Percentiles rank a stretch among this genome's conserved stretches.
These are phyloP conservation scores for Drosophila neocordata DNA, from an alignment of 1,140 invertebrate genomes.

Conservation along the genomic window DNA sequence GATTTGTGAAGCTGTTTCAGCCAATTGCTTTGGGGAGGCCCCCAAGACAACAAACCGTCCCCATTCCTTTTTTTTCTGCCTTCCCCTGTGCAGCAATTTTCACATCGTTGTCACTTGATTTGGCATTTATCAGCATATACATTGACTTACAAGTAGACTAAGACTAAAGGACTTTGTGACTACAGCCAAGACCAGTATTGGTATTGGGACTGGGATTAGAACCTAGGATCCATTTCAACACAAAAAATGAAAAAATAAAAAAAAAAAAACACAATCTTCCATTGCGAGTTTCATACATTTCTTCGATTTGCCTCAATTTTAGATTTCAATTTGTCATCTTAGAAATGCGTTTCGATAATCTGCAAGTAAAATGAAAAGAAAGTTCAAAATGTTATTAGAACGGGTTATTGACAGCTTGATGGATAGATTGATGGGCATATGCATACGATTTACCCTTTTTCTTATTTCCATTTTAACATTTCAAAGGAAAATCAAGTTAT, in stretches of 20 bases:
- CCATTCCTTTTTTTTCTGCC: neutral
- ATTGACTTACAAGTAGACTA: constrained; percentile 16
- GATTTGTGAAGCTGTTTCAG: constrained; percentile 59
- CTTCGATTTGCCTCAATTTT: constrained; percentile 43
- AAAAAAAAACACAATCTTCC: neutral
- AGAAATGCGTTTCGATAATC: constrained; percentile 77
- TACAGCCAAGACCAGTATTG: neutral
- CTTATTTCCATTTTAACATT: too few relatives aligned
- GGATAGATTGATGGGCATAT: neutral
- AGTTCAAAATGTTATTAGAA: constrained; percentile 14
- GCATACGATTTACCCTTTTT: too few relatives aligned
- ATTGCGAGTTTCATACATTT: constrained; percentile 31
- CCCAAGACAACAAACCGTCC: constrained; percentile 22
- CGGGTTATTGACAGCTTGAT: constrained; percentile 7
- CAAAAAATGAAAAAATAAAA: too few relatives aligned
- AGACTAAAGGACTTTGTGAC: neutral
- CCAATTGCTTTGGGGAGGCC: constrained; percentile 56
- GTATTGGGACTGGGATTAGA: neutral
- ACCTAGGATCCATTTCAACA: constrained; percentile 7
- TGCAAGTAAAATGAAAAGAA: constrained; percentile 40
- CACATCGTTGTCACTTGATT: constrained; percentile 76
- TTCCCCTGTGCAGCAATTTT: constrained; percentile 40
- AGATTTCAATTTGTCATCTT: constrained; percentile 36
- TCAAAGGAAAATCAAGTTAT: too few relatives aligned
- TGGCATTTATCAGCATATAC: constrained; percentile 77